Evolutionary conservation across 2,113 vertebrate genomes (phyloP).

Genomic region (Ivindomyrus marchei): DNA sequence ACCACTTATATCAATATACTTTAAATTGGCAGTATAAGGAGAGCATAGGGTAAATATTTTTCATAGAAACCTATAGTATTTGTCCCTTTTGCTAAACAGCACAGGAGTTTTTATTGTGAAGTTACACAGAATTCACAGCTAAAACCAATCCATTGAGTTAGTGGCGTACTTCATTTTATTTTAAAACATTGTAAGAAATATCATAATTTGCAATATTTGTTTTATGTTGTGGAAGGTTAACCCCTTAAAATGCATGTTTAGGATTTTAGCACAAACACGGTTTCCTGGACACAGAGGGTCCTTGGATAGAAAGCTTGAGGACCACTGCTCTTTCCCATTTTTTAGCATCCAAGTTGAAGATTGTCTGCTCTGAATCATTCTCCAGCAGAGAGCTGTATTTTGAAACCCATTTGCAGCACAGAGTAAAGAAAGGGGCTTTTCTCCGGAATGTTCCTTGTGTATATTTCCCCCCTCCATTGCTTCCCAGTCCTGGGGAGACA

Average conservation of each 20-base stretch:
- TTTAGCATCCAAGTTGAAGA: not conserved
- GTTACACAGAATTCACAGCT: not conserved
- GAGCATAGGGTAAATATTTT: not conserved
- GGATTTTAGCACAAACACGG: not conserved
- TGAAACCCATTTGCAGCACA: not conserved
- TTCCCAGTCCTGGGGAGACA: not conserved
- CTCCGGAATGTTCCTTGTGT: not conserved
- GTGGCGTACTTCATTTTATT: not conserved
- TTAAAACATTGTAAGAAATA: not conserved
- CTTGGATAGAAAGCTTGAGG: not conserved
- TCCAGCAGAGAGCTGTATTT: not conserved
- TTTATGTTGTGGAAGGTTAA: not conserved
- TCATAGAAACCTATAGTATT: not conserved
- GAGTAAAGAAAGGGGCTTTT: not conserved
- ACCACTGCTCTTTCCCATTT: not conserved
- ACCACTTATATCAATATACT: not conserved
- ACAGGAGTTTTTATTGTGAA: not conserved
- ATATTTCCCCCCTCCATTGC: not conserved
- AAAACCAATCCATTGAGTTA: not conserved
- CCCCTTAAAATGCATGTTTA: not conserved
- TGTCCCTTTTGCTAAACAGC: not conserved
- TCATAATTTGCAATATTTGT: not conserved
- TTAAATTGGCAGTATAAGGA: not conserved
- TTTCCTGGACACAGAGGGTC: not conserved
- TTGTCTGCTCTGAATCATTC: not conserved